phyloP scores from a whole-genome alignment of 2,888 invertebrate species.

The Plagodis pulveraria region DNA sequence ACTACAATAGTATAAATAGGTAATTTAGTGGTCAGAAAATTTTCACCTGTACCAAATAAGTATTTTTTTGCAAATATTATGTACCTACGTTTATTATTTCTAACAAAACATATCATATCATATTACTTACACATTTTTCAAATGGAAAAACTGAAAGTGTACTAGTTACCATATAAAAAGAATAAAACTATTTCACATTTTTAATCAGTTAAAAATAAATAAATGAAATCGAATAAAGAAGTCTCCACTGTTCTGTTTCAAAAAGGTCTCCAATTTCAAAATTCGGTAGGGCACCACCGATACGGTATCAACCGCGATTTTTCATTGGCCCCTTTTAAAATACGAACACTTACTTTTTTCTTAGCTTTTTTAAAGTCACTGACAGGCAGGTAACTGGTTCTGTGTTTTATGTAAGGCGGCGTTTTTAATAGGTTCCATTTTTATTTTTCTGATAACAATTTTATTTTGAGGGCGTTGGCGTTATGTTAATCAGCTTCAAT shows the following conservation, averaged over 20 bases:
- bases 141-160: too few species aligned
- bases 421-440: slow-evolving; percentile 33
- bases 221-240: background rate
- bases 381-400: slow-evolving; percentile 44
- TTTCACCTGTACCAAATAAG: too few species aligned
- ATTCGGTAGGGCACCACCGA: slow-evolving; percentile 71
- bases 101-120: too few species aligned
- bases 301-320: slow-evolving; percentile 67
- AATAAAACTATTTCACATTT: too few species aligned
- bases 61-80: too few species aligned
- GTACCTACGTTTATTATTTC: too few species aligned
- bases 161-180: too few species aligned
- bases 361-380: slow-evolving; percentile 45
- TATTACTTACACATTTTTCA: too few species aligned
- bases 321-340: slow-evolving; percentile 74
- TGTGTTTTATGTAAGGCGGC: slow-evolving; percentile 49
- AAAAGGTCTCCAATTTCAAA: slow-evolving; percentile 67
- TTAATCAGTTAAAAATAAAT: background rate
- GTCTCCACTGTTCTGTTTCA: slow-evolving; percentile 38
- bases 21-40: too few species aligned
- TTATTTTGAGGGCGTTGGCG: slow-evolving; percentile 30
- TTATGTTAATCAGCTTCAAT: slow-evolving; percentile 23
- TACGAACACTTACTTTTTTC: slow-evolving; percentile 50
- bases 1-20: too few species aligned
- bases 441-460: slow-evolving; percentile 36